A percentile compares a stretch with the other conserved stretches of the same genome.
Conservation (phyloP, 1,140 invertebrate genomes). For the Oncopeltus fasciatus region DNA sequence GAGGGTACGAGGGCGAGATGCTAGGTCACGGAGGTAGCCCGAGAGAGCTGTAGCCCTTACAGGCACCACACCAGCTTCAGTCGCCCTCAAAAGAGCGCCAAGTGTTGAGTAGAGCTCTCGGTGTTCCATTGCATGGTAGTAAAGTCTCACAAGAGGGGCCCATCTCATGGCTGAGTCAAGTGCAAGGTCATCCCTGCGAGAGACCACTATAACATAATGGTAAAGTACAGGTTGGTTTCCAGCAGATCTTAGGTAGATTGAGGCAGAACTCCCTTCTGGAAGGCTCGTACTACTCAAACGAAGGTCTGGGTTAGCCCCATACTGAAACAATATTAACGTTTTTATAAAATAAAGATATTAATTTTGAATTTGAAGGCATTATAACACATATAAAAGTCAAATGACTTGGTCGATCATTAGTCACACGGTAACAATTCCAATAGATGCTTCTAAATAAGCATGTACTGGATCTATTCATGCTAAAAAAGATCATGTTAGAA, state of each 20-base stretch:
- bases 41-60: conserved; percentile 45
- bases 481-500: too few relatives aligned
- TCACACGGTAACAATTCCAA: too few relatives aligned
- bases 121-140: conserved; percentile 52
- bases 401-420: too few relatives aligned
- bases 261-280: conserved; percentile 18
- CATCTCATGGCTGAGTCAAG: conserved; percentile 45
- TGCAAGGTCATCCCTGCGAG: conserved; percentile 49
- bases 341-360: too few relatives aligned
- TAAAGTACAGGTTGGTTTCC: conserved; percentile 34
- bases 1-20: conserved; percentile 43
- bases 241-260: conserved; percentile 14
- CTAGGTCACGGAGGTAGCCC: conserved; percentile 41
- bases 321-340: conserved; percentile 27
- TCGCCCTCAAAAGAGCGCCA: conserved; percentile 41
- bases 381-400: too few relatives aligned
- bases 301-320: conserved; percentile 48
- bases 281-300: conserved; percentile 23
- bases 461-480: too few relatives aligned
- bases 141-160: conserved; percentile 46
- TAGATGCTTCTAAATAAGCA: too few relatives aligned
- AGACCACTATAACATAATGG: conserved; percentile 52
- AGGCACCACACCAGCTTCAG: conserved; percentile 48
- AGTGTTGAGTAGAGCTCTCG: conserved; percentile 44
- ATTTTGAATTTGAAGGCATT: too few relatives aligned